Conservation (phyloP, 2,113 vertebrate species). For the Phasianus colchicus region DNA sequence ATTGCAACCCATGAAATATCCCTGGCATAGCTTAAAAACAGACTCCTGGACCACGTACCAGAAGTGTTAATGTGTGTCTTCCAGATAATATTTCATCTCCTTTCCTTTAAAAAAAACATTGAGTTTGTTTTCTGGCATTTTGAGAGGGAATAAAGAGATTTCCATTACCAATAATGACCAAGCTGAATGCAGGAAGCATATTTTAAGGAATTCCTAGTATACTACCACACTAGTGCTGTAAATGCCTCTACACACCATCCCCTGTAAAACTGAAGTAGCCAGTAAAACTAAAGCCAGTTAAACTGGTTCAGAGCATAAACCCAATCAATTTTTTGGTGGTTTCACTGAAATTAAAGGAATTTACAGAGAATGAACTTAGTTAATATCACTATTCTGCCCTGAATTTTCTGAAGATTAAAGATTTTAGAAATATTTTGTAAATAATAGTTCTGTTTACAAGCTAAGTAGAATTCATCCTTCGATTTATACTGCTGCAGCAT, state of each 20-base stretch:
- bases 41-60: neutral
- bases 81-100: neutral
- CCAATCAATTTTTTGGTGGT: neutral
- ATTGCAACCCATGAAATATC: neutral
- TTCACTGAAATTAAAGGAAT: neutral
- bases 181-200: neutral
- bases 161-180: neutral
- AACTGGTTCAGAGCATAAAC: neutral
- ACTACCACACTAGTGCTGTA: neutral
- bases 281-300: neutral
- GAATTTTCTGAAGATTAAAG: neutral
- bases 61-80: neutral
- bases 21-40: neutral
- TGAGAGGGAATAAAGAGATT: neutral
- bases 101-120: neutral
- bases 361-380: neutral
- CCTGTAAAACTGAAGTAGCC: neutral
- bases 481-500: neutral
- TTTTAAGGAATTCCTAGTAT: neutral
- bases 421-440: constrained; percentile 7
- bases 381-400: neutral
- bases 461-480: neutral
- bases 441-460: neutral
- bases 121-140: neutral
- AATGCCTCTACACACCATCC: neutral